Percentiles rank a stretch among this genome's conserved stretches.
Conservation (phyloP, 2,888 invertebrate species). For the Spodoptera picta region DNA sequence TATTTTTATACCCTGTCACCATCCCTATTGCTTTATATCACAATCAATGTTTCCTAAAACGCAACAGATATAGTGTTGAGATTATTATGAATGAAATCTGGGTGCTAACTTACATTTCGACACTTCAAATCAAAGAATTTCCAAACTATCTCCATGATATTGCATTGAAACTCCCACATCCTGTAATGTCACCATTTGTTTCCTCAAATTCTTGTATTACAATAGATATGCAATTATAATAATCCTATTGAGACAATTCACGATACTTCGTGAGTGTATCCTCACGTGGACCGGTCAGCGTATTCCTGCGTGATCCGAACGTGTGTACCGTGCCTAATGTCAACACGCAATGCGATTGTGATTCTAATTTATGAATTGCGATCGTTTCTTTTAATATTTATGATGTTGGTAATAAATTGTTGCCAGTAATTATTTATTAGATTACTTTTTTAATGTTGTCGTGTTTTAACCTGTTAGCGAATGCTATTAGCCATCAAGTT, state of each 20-base stretch:
- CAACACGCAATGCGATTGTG: conserved; percentile 32
- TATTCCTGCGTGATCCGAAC: conserved; percentile 39
- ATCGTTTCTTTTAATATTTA: background rate
- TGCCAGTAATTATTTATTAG: background rate
- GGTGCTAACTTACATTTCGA: no score
- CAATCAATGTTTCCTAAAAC: no score
- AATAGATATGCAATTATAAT: conserved; percentile 47
- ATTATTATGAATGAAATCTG: no score
- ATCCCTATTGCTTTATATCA: no score
- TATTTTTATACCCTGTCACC: no score
- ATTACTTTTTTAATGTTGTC: no score
- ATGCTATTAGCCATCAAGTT: no score
- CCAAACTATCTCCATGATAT: background rate
- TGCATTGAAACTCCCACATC: background rate
- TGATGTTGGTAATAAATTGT: background rate
- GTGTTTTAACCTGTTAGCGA: no score
- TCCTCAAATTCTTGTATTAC: conserved; percentile 44
- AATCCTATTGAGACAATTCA: conserved; percentile 33
- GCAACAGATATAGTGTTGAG: no score
- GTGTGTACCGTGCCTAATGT: conserved; percentile 47
- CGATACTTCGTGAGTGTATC: conserved; percentile 53
- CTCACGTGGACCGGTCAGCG: conserved; percentile 52
- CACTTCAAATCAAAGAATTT: no score
- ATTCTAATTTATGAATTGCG: conserved; percentile 31
- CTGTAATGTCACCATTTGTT: conserved; percentile 16